Base-by-base conservation (phyloP, 2,888 invertebrate genomes). In the Zelleria hepariella region DNA sequence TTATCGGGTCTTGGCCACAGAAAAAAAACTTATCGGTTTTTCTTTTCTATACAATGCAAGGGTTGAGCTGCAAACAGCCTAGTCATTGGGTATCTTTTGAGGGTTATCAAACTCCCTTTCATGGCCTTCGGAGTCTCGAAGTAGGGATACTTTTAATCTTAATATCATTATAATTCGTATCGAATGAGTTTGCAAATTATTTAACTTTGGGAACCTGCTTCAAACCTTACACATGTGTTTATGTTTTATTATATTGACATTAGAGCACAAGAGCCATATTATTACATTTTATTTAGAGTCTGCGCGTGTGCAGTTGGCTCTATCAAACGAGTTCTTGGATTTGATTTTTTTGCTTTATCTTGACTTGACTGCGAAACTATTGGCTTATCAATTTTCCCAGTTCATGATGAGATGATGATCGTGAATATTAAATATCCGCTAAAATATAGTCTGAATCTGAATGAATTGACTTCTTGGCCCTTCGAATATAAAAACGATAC, bases 1-100 rank as follows among this genome's bases (percentile, higher is more conserved):
- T 74, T 74, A 74, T 74, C 71, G 66, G 62, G 60, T 56, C 60
- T 60, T 66, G 69, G 71, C 68, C 62, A 3, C 32, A 42, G n/a
- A n/a, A n/a, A 42, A 42, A 32, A 42, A 42, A 42, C 32, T 62
- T 60, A 61, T 65, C 59, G 60, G 61, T 66, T 75, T 75, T 74
- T 73, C 72, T 68, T 53, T 47, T 53, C 60, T 59, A 62, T 58
- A 62, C 63, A 64, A 64, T 48, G 64, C 64, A 70, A 70, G 55
- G 58, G 58, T 59, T 61, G 59, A 52, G 23, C 4, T 49, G 57
- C 15, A 53, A 57, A 58, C 27, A 20, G 27, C 51, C 32, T 49
- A 42, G 58, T 59, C 61, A 61, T 59, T 8, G 10, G 5, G 18
- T 10, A n/a, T 56, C 23, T 56, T 56, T 24, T 48, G 7, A 32